Percentiles rank a stretch among this genome's conserved stretches.
phyloP scores from a whole-genome alignment of 1,140 invertebrate genomes.

The Contarinia nasturtii region DNA sequence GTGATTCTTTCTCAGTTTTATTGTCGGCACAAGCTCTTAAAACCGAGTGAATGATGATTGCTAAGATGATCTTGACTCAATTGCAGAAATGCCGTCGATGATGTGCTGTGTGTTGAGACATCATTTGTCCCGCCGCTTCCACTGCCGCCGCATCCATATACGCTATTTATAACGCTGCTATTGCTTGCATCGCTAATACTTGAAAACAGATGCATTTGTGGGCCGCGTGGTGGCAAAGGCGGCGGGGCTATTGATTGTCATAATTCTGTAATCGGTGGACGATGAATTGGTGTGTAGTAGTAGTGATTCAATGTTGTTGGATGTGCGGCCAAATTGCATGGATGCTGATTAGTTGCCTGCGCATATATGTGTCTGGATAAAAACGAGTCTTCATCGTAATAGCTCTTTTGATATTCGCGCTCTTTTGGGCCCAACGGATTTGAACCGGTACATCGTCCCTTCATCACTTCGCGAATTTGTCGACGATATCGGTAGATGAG shows the following conservation, averaged over 20 bases:
- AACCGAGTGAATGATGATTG: neutral
- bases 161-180: slow-evolving; percentile 15
- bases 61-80: slow-evolving; percentile 22
- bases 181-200: slow-evolving; percentile 12
- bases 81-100: slow-evolving; percentile 11
- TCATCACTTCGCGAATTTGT: slow-evolving; percentile 52
- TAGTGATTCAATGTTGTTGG: slow-evolving; percentile 29
- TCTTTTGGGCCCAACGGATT: slow-evolving; percentile 57
- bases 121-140: slow-evolving; percentile 14
- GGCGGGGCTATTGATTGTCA: slow-evolving; percentile 53
- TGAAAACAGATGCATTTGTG: slow-evolving; percentile 7
- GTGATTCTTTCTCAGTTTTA: too few relatives aligned
- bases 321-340: slow-evolving; percentile 33
- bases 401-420: slow-evolving; percentile 73
- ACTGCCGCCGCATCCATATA: slow-evolving; percentile 7
- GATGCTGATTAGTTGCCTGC: slow-evolving; percentile 23
- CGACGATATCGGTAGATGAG: slow-evolving; percentile 59
- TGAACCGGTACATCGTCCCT: slow-evolving; percentile 63
- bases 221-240: slow-evolving; percentile 21
- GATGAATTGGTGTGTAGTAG: slow-evolving; percentile 9
- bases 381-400: slow-evolving; percentile 58
- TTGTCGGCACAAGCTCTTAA: neutral
- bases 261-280: slow-evolving; percentile 68
- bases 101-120: slow-evolving; percentile 14
- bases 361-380: slow-evolving; percentile 37